Base-by-base conservation (phyloP, 2,113 vertebrate genomes). In the Lepus americanus region DNA sequence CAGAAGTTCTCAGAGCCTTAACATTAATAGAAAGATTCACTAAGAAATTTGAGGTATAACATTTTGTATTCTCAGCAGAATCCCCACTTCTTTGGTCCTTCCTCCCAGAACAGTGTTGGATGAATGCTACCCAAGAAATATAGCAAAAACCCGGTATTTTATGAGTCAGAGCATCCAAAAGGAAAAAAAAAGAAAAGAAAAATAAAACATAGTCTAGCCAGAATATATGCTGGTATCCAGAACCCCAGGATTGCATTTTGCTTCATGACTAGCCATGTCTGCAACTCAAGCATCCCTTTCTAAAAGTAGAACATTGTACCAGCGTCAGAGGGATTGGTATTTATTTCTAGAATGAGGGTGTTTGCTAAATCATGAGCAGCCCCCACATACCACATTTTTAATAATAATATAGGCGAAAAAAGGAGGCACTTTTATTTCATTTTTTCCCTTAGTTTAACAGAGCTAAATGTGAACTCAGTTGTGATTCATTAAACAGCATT, bases 401-500 rank as follows among this genome's bases (percentile, higher is more conserved):
- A 73, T 61, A 69, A 81, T 80, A 77, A 67, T 29, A 3, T 73
- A 90, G 72, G 22, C 76, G 63, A 92, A 95, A 69, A 79, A 59
- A 31, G 23, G 84, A 69, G 16, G 20, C 25, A 84, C 10, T 64
- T 64, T 53, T 55, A 27, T 61, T 63, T 44, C 25, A 33, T 51
- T 67, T 27, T 86, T 86, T 49, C 55, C 13, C 25, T 66, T 25
- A 53, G 29, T 67, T 81, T 95, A 87, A 94, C 89, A 12, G 44
- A 78, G 31, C 51, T 92, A 83, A 94, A 85, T 59, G 12, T 83
- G 74, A 91, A 87, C 29, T 89, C 31, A 2, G n/a, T 33, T 92
- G 59, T 97, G 92, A 96, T 89, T 96, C 92, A 97, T 92, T 86
- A 96, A 83, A 66, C 63, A 89, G 5, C 72, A 92, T 83, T 83